Base-by-base conservation (phyloP, 1,140 invertebrate genomes). In the Zaprionus africanus region DNA sequence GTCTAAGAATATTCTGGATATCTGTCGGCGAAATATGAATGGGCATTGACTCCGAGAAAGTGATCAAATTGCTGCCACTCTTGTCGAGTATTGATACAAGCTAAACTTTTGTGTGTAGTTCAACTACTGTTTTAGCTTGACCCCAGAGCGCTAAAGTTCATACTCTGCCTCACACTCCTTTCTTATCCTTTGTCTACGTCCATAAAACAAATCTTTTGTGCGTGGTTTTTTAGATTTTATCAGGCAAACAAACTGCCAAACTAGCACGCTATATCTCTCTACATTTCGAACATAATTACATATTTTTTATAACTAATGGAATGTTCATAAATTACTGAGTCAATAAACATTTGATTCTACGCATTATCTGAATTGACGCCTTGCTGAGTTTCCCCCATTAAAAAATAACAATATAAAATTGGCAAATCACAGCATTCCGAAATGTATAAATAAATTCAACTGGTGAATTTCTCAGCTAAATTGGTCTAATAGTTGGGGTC, bases 281-380 rank as follows among this genome's bases (percentile, higher is more conserved):
- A 12, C 5, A 53, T 59, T 38, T 24, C 6, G 5, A 26, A 26
- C 46, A 56, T 49, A 67, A 60, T 61, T 46, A 60, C 57, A 34
- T 49, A 51, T 43, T 28, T 57, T 41, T 28, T 57, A 28, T 31
- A n/a, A 38, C 72, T 61, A 36, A 75, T 63, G 53, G 41, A 34
- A 41, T 38, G 54, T 62, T n/a, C 58, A 75, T 59, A 62, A 70
- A 75, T 70, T 75, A 15, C 49, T 62, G 59, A 58, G 17, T 75
- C 67, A 75, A 63, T 68, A 56, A 43, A 59, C 59, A 41, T 63
- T 76, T 81, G 46, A 51, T 74, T 85, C 49, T 17, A 46, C n/a
- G n/a, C 73, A 57, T 74, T 81, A 83, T 84, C 78, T 49, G 56
- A 51, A 22, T 36, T 49, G 31, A 65, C 59, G n/a, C 26, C 63